Percentiles rank a stretch among this genome's conserved stretches.
These are phyloP conservation scores for Amphiprion clarkii DNA, from an alignment of 2,797 vertebrate genomes.

Conservation along the genomic window DNA sequence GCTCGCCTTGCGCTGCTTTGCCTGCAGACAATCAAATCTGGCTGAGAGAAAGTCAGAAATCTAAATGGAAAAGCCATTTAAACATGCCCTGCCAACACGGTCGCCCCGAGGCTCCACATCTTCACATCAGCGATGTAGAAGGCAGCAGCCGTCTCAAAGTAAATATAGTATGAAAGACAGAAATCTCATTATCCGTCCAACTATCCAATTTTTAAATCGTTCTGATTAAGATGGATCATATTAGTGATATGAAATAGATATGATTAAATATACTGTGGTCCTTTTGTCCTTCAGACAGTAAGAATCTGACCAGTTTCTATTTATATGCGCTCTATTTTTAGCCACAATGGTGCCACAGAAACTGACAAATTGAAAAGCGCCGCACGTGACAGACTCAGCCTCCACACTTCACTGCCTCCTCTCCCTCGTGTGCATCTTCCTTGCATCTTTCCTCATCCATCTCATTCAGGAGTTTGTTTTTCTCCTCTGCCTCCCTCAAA, in stretches of 20 bases:
- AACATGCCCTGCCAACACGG: constrained; percentile 24
- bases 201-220: constrained; percentile 1
- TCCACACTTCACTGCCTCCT: constrained; percentile 29
- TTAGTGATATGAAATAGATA: constrained; percentile 9
- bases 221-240: constrained; percentile 27
- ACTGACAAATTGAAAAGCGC: constrained; percentile 82
- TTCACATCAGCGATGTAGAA: constrained; percentile 1
- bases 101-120: background rate
- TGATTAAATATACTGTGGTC: constrained; percentile 9
- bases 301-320: constrained; percentile 64
- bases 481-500: constrained; percentile 23
- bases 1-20: background rate
- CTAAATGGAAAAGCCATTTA: constrained; percentile 42
- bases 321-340: constrained; percentile 88
- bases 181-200: constrained; percentile 11
- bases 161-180: constrained; percentile 3
- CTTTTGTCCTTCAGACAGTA: constrained; percentile 46
- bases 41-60: background rate
- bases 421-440: constrained; percentile 13
- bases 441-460: background rate
- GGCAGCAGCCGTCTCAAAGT: constrained; percentile 1
- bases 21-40: constrained; percentile 1
- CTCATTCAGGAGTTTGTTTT: constrained; percentile 52
- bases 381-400: constrained; percentile 68
- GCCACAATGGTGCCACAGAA: constrained; percentile 91